A percentile compares a stretch with the other conserved stretches of the same genome.
Evolutionary conservation across 2,797 vertebrate species (phyloP).

Genomic region (Pipistrellus pygmaeus): DNA sequence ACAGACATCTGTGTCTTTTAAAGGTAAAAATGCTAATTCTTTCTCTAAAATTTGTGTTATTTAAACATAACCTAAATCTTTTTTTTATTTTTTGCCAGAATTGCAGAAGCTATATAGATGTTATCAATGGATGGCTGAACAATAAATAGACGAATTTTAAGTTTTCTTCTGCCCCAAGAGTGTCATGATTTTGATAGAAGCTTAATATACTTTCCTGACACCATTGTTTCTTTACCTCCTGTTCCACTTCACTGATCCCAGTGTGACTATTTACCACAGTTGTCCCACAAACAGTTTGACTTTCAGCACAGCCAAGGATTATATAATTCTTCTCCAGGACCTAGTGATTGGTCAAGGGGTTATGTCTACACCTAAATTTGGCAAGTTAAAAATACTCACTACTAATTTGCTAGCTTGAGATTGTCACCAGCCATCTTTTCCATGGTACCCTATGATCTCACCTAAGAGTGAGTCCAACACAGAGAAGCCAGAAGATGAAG

Average conservation of each 20-base stretch:
- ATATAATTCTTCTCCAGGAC: not conserved
- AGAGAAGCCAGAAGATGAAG: not conserved
- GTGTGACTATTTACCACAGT: not conserved
- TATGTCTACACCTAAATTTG: not conserved
- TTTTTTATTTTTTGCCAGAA: not conserved
- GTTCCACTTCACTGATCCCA: not conserved
- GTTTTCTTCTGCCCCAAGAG: not conserved
- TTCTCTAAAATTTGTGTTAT: constrained; percentile 16
- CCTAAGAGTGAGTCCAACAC: not conserved
- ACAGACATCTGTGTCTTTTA: not conserved
- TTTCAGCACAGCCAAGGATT: not conserved
- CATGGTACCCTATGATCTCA: not conserved
- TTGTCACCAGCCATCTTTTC: not conserved
- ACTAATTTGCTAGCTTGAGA: not conserved
- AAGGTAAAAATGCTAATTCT: not conserved
- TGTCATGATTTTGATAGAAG: not conserved
- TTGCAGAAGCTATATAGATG: not conserved
- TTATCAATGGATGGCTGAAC: not conserved
- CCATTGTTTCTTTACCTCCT: not conserved
- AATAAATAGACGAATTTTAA: not conserved
- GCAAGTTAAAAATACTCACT: not conserved
- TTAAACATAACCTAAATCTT: not conserved
- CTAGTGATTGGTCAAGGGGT: not conserved
- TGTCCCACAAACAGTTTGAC: not conserved
- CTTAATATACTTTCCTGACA: not conserved